Base-by-base conservation (phyloP, 2,888 invertebrate species). In the Oscheius sp. region DNA sequence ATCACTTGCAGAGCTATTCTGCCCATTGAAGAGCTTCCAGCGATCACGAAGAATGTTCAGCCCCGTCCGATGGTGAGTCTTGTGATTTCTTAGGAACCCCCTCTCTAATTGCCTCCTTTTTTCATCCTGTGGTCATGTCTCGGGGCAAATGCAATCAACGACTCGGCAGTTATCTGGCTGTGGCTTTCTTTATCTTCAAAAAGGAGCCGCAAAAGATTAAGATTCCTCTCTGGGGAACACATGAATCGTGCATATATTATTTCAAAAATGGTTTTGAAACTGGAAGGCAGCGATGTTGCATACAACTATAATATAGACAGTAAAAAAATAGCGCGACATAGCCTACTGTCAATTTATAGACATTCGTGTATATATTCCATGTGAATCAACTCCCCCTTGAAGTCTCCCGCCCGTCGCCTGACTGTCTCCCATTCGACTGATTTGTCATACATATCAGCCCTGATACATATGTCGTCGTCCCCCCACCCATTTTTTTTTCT, bases 11-110 rank as follows among this genome's bases (percentile, higher is more conserved):
- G 28, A 32, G 32, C 33, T 33, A 36, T 5, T 17, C 54, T 33
- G 12, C 45, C 12, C 9, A 51, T 51, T 30, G 51, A 50, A 3
- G 33, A 56, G 36, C 36, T 56, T 17, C 63, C 63, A 26, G 36
- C 28, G 9, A 64, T 64, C 41, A 33, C 28, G 24, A 64, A 64
- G 38, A 33, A 64, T 24, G 51, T 64, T 22, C 49, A 51, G 8
- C 63, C 63, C 0, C 45, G 51, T 2, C 63, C 63, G 1, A 64
- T 20, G 30, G 63, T 64, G 28, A 47, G 63, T 50, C 28, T 22
- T 49, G n/a, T 63, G 30, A 32, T 6, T 51, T 28, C 30, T 51
- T 44, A 5, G 5, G 26, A 2, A 30, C 30, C n/a, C 32, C 51
- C 45, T 44, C 17, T 17, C 17, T 44, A 36, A 9, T 14, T 36